Evolutionary conservation across 2,113 vertebrate genomes (phyloP).

Genomic region (Platanista minor): DNA sequence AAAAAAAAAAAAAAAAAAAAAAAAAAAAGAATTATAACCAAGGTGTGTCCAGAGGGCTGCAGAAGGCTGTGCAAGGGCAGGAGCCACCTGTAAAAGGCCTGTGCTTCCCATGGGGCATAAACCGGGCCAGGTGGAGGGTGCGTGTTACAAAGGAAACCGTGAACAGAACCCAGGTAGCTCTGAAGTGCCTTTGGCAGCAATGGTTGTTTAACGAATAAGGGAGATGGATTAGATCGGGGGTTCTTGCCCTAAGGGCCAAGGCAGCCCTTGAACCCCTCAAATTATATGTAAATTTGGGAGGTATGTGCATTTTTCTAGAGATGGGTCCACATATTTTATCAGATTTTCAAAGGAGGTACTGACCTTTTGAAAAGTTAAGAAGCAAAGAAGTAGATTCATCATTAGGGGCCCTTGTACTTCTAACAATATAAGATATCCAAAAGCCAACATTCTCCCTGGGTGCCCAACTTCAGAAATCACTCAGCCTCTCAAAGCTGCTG

Average conservation of each 20-base stretch:
- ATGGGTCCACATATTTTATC: neutral
- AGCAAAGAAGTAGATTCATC: neutral
- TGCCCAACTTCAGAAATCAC: neutral
- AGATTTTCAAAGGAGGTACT: neutral
- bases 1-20: too few relatives aligned
- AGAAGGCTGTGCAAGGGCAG: neutral
- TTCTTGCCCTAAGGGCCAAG: neutral
- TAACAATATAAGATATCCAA: neutral
- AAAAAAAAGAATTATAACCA: neutral
- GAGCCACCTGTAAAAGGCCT: neutral
- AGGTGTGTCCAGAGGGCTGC: neutral
- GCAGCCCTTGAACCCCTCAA: neutral
- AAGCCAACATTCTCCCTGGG: neutral
- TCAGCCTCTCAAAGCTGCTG: neutral
- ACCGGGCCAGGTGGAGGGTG: neutral
- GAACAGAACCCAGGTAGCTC: neutral
- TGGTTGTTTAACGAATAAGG: neutral
- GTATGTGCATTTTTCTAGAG: neutral
- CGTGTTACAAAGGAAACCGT: neutral
- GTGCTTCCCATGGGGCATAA: neutral
- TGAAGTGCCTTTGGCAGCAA: neutral
- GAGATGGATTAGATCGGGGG: neutral
- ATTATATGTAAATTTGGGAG: neutral
- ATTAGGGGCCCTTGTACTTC: neutral
- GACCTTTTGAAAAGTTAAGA: conserved; percentile 22